phyloP scores from a whole-genome alignment of 2,888 invertebrate species.

The Drosophila austrosaltans region DNA sequence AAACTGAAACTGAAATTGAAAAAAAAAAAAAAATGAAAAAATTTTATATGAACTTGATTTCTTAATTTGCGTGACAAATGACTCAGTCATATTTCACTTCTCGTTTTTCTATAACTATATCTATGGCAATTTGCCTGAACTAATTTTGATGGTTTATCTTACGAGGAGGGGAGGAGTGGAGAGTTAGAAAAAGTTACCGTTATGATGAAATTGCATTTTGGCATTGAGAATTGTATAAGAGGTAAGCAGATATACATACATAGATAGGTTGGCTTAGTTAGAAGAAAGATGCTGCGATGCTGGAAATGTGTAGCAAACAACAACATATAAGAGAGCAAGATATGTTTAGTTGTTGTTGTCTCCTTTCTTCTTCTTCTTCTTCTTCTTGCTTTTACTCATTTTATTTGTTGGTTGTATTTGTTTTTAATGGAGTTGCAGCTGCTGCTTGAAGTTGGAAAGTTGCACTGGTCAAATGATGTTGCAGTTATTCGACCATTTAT shows the following conservation, averaged over 20 bases:
- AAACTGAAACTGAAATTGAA: constrained; percentile 68
- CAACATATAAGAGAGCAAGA: constrained; percentile 13
- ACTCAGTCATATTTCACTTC: constrained; percentile 41
- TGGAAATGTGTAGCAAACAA: constrained; percentile 39
- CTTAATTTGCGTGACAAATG: constrained; percentile 61
- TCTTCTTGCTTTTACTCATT: not conserved
- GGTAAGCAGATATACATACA: constrained; percentile 20
- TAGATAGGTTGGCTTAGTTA: constrained; percentile 33
- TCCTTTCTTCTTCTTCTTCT: not conserved
- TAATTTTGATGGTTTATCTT: constrained; percentile 60
- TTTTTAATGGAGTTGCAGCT: constrained; percentile 37
- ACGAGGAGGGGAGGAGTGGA: constrained; percentile 29
- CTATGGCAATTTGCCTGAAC: constrained; percentile 69
- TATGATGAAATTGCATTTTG: constrained; percentile 71
- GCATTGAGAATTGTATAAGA: constrained; percentile 63
- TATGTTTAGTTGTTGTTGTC: constrained; percentile 18
- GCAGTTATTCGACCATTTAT: constrained; percentile 71
- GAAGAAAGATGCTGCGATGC: constrained; percentile 32
- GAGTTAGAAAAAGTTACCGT: constrained; percentile 46
- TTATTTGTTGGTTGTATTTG: constrained; percentile 3
- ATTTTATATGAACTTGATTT: constrained; percentile 69
- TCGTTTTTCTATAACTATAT: constrained; percentile 19
- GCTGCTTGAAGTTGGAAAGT: constrained; percentile 58
- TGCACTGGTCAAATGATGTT: constrained; percentile 70
- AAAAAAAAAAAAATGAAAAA: constrained; percentile 24